These are phyloP conservation scores for Ageneiosus marmoratus DNA, from an alignment of 2,113 vertebrate species.

Conservation along the genomic window DNA sequence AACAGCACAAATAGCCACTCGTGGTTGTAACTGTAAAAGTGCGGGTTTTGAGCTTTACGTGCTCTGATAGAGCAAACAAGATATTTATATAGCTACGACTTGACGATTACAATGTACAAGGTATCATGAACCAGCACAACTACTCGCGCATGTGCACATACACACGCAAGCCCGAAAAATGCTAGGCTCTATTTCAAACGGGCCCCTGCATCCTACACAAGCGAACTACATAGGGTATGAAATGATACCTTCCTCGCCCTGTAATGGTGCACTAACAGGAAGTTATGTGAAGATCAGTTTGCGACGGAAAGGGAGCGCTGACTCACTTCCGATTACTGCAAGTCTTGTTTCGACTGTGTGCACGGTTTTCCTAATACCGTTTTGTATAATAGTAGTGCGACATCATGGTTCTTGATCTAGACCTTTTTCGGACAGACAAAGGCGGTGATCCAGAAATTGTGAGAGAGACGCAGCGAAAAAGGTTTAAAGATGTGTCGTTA, in stretches of 20 bases:
- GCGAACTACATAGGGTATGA: neutral
- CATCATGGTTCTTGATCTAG: slow-evolving; percentile 90
- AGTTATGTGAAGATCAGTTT: neutral
- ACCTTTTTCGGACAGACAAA: slow-evolving; percentile 90
- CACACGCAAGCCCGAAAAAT: neutral
- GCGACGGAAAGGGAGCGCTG: neutral
- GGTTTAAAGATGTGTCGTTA: slow-evolving; percentile 90
- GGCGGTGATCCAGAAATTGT: slow-evolving; percentile 86
- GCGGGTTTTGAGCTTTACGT: too few species aligned
- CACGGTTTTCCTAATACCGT: too few species aligned
- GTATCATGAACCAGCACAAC: too few species aligned
- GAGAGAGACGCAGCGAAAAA: slow-evolving; percentile 84
- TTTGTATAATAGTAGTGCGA: too few species aligned
- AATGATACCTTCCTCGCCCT: neutral
- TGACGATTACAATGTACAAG: too few species aligned
- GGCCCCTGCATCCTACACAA: neutral
- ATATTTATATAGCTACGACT: too few species aligned
- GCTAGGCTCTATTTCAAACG: neutral
- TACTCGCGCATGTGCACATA: neutral
- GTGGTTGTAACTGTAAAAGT: too few species aligned
- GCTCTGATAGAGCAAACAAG: too few species aligned
- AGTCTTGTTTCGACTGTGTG: neutral
- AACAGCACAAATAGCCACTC: too few species aligned
- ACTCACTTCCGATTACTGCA: neutral
- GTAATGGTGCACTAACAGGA: neutral